These are phyloP conservation scores for Prunella himalayana DNA, from an alignment of 2,113 vertebrate genomes.

Conservation along the genomic window DNA sequence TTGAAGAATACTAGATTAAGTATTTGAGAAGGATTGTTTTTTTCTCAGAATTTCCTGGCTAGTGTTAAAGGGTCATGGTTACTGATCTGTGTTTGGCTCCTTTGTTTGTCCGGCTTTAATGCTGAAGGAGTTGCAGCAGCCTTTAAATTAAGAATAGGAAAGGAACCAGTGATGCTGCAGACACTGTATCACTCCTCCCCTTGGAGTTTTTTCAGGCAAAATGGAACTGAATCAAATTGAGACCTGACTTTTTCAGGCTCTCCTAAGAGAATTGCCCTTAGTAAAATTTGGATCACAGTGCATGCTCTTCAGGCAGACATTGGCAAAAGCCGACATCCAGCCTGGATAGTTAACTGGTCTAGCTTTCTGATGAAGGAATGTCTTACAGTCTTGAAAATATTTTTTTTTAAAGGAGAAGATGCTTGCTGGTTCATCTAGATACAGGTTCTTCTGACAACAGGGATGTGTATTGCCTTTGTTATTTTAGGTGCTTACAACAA, in stretches of 20 bases:
- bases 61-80: neutral
- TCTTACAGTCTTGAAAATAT: neutral
- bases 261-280: neutral
- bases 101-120: neutral
- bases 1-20: neutral
- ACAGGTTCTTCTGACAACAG: neutral
- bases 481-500: constrained; percentile 95
- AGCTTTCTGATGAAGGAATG: neutral
- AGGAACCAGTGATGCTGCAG: neutral
- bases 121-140: neutral
- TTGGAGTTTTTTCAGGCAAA: neutral
- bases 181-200: neutral
- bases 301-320: neutral
- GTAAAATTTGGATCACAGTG: neutral
- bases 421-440: neutral
- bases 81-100: neutral
- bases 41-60: neutral
- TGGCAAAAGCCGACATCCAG: neutral
- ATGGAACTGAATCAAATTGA: neutral
- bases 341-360: neutral
- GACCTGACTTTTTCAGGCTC: neutral
- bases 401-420: neutral
- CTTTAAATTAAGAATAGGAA: neutral
- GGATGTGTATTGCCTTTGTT: neutral
- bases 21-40: neutral